Conservation (phyloP, 2,888 invertebrate genomes). For the Eledone cirrhosa region DNA sequence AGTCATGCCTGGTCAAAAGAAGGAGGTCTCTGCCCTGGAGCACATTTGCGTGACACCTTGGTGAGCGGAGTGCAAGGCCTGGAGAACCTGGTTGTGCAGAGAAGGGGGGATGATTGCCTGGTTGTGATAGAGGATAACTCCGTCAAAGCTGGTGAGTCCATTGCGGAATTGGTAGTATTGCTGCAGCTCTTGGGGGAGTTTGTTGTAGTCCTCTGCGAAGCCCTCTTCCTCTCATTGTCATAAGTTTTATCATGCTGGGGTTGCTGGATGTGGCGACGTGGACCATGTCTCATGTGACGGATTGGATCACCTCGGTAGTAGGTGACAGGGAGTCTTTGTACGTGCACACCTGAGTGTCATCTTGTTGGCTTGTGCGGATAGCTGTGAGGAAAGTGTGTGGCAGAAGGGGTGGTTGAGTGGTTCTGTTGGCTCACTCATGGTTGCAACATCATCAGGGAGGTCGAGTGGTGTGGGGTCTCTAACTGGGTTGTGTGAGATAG, state of each 20-base stretch:
- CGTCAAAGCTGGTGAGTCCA: not conserved
- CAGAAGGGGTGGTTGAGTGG: not conserved
- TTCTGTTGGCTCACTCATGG: not conserved
- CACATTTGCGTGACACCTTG: not conserved
- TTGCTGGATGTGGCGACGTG: not conserved
- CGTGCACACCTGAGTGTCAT: not conserved
- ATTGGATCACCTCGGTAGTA: not conserved
- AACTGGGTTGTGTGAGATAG: too few species aligned
- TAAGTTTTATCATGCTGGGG: not conserved
- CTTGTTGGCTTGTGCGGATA: not conserved
- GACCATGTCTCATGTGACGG: too few species aligned
- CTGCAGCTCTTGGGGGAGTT: not conserved
- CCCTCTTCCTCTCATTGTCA: not conserved
- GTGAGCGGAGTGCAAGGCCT: not conserved
- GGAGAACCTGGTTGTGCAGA: not conserved
- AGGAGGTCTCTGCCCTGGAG: constrained; percentile 39
- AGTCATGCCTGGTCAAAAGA: constrained; percentile 49
- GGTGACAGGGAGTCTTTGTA: not conserved
- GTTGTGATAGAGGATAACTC: not conserved
- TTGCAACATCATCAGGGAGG: not conserved
- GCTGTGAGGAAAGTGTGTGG: not conserved
- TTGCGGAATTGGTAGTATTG: not conserved
- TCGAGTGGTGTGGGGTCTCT: too few species aligned
- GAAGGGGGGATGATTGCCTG: not conserved
- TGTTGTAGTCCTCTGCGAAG: not conserved